phyloP scores from a whole-genome alignment of 2,113 vertebrate genomes.

The Alethe castanea region DNA sequence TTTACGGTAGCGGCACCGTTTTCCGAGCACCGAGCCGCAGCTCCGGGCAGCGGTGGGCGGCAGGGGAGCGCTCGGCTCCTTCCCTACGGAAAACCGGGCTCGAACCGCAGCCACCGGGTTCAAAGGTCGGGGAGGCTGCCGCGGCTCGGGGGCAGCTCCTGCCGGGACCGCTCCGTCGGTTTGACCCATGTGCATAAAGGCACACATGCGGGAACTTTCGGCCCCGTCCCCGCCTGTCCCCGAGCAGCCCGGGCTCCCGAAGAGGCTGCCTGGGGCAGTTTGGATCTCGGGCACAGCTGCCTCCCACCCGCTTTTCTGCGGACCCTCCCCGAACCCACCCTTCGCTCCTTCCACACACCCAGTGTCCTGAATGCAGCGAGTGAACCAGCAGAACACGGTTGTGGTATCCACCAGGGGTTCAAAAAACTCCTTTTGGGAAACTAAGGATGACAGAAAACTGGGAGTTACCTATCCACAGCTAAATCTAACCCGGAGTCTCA shows the following conservation, averaged over 20 bases:
- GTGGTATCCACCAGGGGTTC: background rate
- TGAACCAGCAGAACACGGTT: fast-evolving
- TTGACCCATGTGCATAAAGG: background rate
- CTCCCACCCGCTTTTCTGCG: background rate
- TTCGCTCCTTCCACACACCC: background rate
- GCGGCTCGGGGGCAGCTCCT: background rate
- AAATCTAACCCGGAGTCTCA: background rate
- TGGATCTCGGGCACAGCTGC: background rate
- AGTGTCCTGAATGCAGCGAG: background rate
- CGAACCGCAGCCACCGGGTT: fast-evolving
- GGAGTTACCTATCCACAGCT: background rate
- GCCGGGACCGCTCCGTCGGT: background rate
- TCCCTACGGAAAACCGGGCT: background rate
- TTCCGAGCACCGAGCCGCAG: background rate
- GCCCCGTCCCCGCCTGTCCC: fast-evolving
- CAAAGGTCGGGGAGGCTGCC: background rate
- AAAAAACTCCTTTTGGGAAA: background rate
- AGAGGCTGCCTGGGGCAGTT: background rate
- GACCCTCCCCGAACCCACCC: background rate
- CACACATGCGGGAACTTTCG: background rate
- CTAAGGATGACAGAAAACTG: background rate
- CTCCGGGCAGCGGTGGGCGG: background rate
- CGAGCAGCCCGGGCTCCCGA: background rate
- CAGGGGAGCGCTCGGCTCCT: background rate
- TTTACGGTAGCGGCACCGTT: fast-evolving